Base-by-base conservation (phyloP, 2,888 invertebrate genomes). In the Brassicogethes aeneus region DNA sequence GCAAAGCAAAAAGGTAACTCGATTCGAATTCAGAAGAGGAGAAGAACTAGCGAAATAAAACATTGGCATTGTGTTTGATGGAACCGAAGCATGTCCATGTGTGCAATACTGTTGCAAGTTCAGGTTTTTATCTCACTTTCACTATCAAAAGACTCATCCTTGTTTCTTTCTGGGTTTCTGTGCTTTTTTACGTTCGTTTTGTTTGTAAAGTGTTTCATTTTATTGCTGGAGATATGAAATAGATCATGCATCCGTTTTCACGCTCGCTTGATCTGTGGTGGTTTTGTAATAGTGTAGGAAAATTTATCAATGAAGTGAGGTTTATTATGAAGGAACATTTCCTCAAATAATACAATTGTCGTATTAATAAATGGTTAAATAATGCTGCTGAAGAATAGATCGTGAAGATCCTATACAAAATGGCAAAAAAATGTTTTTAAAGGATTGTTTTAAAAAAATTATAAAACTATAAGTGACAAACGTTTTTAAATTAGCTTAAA, bases 41-140 rank as follows among this genome's bases (percentile, higher is more conserved):
- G 46, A 45, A 48, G 56, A 57, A 7, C 5, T 57, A 57, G 59
- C 59, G 60, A 59, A 60, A n/a, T n/a, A n/a, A 56, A 54, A 47
- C 51, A 52, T 52, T 54, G 61, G 64, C 62, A 68, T 67, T 68
- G 68, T 68, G n/a, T n/a, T n/a, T n/a, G n/a, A n/a, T 68, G 61
- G 60, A 36, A 68, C 52, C 68, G 57, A 62, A 66, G 57, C 68
- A 65, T 67, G 58, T 65, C 66, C 64, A 57, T 53, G 23, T 32
- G 10, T 32, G 10, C 14, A 32, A 32, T 12, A 13, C 32, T 3
- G 14, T 32, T 12, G 7, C 13, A 23, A 23, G 10, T 23, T 5
- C 23, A 23, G n/a, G 23, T 23, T 5, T 53, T 61, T 66, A 66
- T 66, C 66, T 65, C 50, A 62, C 66, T 68, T 68, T 68, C 68